Evolutionary conservation across 2,113 vertebrate species (phyloP), one percentile per base, ranked within the genome.

Genomic region (Chrysochloris asiatica): DNA sequence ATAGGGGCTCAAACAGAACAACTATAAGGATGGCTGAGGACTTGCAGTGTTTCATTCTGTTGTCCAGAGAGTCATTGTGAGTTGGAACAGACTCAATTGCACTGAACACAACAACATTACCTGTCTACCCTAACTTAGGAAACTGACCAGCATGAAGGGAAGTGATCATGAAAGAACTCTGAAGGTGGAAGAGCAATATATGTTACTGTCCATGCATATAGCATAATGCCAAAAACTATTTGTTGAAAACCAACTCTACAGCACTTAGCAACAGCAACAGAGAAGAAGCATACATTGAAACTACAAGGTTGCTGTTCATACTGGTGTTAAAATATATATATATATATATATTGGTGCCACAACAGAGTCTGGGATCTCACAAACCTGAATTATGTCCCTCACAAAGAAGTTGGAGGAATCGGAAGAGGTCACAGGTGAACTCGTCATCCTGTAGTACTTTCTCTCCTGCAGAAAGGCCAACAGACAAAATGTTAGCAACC

Each of bases 401-500:
- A 96, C 99, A 99, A 9, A 99, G 98, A 95, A 99, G 98, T 7
- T 99, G 99, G 80, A 99, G 98, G 98, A 99, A 99, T 93, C 99
- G 98, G 98, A 99, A 99, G 96, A 99, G 99, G 97, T 99, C 99
- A 97, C 99, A 99, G 91, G 99, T 99, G 94, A 99, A 99, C 95
- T 99, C 99, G 71, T 99, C 99, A 82, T 99, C 99, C 97, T 99
- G 99, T 97, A 99, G 99, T 96, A 99, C 99, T 95, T 99, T 99
- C 96, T 99, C 99, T 97, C 99, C 99, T 99, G 98, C 45, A 93
- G 93, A 96, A 97, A 98, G 94, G 88, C 52, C 96, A 97, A 96
- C 41, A 30, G 48, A 86, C 71, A 52, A 71, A 6, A 38, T 0
- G 3, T 65, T 17, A 93, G 17, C 65, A 28, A 2, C 16, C 2